phyloP scores from a whole-genome alignment of 2,113 vertebrate genomes.

The Ammodytes marinus region DNA sequence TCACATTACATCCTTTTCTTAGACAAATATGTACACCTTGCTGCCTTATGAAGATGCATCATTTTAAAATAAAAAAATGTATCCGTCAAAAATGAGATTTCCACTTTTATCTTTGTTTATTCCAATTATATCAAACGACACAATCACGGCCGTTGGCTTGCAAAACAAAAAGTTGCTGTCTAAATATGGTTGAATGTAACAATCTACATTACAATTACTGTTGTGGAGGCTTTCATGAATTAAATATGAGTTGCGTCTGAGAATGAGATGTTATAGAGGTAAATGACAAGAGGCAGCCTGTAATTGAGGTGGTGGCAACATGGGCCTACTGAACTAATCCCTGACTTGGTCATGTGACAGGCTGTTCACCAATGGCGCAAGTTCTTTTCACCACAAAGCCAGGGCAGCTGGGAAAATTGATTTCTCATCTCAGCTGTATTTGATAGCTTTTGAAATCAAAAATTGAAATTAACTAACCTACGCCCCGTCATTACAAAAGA shows the following conservation, averaged over 20 bases:
- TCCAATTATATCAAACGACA: conserved; percentile 88
- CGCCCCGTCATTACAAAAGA: conserved; percentile 98
- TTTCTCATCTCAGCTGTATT: conserved; percentile 99
- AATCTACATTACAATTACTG: conserved; percentile 99
- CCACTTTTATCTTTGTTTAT: conserved; percentile 63
- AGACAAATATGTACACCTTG: neutral
- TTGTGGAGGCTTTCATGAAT: conserved; percentile 98
- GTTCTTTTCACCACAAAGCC: conserved; percentile 91
- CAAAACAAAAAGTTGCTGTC: conserved; percentile 89
- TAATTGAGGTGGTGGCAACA: conserved; percentile 99
- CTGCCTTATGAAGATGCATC: neutral
- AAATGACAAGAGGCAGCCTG: conserved; percentile 99
- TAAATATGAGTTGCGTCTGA: conserved; percentile 99
- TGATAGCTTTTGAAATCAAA: conserved; percentile 99
- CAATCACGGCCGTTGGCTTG: conserved; percentile 85
- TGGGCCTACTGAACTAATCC: conserved; percentile 98
- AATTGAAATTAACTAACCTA: conserved; percentile 99
- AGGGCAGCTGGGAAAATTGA: conserved; percentile 99
- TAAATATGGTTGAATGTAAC: conserved; percentile 94
- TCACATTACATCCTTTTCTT: conserved; percentile 2
- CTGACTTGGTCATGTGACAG: conserved; percentile 91
- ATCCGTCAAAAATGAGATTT: conserved; percentile 23
- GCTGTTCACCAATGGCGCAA: conserved; percentile 88
- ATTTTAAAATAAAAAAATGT: conserved; percentile 36
- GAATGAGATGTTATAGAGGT: conserved; percentile 99